Evolutionary conservation across 1,140 invertebrate genomes (phyloP).

Genomic region (Conus betulinus): DNA sequence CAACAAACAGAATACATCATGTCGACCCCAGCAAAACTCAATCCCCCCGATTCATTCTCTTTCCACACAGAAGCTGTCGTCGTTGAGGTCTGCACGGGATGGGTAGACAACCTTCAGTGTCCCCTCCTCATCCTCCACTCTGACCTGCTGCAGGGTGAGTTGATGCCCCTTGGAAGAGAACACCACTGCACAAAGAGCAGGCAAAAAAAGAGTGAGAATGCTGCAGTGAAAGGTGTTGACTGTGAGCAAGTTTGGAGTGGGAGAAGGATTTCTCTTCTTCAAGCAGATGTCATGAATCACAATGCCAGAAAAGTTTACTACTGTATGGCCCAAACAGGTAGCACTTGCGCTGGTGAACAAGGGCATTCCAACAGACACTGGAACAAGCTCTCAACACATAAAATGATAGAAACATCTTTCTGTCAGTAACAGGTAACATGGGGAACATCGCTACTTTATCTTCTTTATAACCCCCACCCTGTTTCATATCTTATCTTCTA

Average conservation of each 20-base stretch:
- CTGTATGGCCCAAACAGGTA: too few species aligned
- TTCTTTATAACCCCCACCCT: background rate
- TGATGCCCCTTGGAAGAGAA: constrained; percentile 35
- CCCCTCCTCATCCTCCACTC: constrained; percentile 83
- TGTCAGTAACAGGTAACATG: too few species aligned
- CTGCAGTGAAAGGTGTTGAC: too few species aligned
- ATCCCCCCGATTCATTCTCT: constrained; percentile 47
- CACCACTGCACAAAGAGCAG: background rate
- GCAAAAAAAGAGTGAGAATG: background rate
- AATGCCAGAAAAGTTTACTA: too few species aligned
- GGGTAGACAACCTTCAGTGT: constrained; percentile 86
- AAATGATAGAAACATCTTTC: too few species aligned
- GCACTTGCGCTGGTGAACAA: too few species aligned
- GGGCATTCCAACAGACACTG: background rate
- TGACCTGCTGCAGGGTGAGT: constrained; percentile 82
- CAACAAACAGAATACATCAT: too few species aligned
- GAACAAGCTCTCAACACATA: background rate
- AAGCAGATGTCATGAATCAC: too few species aligned
- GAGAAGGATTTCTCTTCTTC: too few species aligned
- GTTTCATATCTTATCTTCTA: background rate
- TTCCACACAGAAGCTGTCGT: constrained; percentile 53
- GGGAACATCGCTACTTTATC: background rate
- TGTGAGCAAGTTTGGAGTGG: too few species aligned
- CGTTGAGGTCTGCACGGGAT: constrained; percentile 82
- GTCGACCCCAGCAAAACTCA: too few species aligned